Conservation (phyloP, 1,140 invertebrate species). For the Choristoneura fumiferana region DNA sequence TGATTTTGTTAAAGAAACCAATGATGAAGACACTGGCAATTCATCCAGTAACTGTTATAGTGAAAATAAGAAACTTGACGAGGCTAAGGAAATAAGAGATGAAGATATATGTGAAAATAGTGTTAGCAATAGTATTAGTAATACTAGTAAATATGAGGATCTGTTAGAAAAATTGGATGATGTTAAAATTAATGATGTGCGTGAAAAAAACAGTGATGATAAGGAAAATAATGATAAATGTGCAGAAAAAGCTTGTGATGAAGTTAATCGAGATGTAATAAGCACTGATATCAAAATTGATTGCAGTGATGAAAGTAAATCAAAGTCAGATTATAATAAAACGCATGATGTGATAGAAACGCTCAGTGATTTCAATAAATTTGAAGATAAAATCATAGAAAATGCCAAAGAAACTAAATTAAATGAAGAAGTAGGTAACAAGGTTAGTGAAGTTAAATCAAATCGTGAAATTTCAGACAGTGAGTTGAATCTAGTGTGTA, state of each 20-base stretch:
- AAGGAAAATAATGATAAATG: neutral
- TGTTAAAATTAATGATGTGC: no score
- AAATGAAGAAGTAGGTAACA: neutral
- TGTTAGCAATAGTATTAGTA: no score
- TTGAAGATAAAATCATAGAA: no score
- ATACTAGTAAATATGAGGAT: conserved; percentile 24
- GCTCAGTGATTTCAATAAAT: neutral
- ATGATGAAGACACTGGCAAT: no score
- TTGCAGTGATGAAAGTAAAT: neutral
- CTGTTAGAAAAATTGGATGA: neutral
- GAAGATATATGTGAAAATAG: neutral
- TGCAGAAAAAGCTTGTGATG: neutral
- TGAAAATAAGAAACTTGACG: no score
- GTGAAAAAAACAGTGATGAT: neutral
- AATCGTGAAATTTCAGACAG: neutral
- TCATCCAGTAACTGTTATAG: no score
- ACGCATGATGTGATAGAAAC: neutral
- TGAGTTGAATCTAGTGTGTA: conserved; percentile 14
- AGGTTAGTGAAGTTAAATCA: conserved; percentile 2
- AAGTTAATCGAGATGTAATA: neutral
- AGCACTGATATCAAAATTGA: neutral
- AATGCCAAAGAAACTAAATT: neutral
- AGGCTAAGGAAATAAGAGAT: neutral
- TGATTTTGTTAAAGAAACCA: no score
- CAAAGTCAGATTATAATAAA: neutral